Base-by-base conservation (phyloP, 2,797 vertebrate genomes). In the Bufotes viridis region DNA sequence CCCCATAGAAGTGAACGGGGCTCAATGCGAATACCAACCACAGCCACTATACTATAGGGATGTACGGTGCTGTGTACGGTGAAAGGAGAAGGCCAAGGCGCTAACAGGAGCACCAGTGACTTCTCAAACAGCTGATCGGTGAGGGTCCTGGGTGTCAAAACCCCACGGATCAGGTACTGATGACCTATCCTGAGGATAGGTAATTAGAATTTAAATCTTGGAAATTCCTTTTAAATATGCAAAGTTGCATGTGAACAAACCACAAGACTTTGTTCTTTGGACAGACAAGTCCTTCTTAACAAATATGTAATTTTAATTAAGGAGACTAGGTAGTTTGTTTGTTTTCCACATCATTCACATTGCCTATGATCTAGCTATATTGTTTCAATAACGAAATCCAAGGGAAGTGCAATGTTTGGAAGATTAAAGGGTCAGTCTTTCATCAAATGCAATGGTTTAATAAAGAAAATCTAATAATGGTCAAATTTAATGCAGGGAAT, bases 381-480 rank as follows among this genome's bases (percentile, higher is more conserved):
- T 78, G 49, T 53, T 78, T 49, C 51, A 55, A 53, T 78, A 55
- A 75, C 53, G 49, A 24, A 53, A 24, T 53, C 8, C 51, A 53
- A 55, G 12, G 75, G 2, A 14, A 78, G n/a, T 14, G 22, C 55
- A 53, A 78, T 55, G 75, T 78, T 53, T 9, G 6, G 75, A 78
- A 15, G 51, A 55, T 15, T 78, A 78, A 78, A 78, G 75, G 49
- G 51, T 78, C 75, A 55, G 6, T 24, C 75, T 78, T 76, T 53
- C 24, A 55, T 24, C 49, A 78, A 55, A 55, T 15, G 51, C 75
- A 55, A 53, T 10, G 22, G 49, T 78, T 78, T 78, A 13, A 6
- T 55, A 78, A 78, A 24, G 51, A 78, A 78, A 53, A 81, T 60
- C 57, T 61, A 81, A 81, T 80, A 61, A 80, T 49, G 29, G 78